Evolutionary conservation across 2,797 vertebrate species (phyloP), one percentile per base, ranked within the genome.

Genomic region (Fringilla coelebs): DNA sequence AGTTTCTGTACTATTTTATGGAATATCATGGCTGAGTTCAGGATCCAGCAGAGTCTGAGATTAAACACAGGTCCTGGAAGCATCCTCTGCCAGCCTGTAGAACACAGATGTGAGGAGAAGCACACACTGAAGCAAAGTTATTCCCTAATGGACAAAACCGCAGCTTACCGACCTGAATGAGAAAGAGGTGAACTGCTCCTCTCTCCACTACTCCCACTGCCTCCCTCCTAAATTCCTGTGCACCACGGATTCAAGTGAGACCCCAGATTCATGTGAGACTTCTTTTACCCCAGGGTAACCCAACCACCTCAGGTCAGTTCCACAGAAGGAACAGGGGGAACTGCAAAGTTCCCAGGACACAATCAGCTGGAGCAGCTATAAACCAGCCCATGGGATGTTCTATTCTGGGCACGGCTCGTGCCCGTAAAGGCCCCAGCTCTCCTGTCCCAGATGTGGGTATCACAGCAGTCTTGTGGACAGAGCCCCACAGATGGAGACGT

Each of bases 391-490:
- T 34, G 57, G 51, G 24, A 76, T 34, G 31, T 51, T 68, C 52
- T 41, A 20, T 20, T 57, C 40, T 4, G 5, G 60, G 18, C 34
- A 80, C 0, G 4, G 31, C n/a, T 68, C 0, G 0, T 46, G 22
- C 51, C 58, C 0, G 0, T 11, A 32, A 38, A 52, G 52, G 73
- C 45, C 34, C 25, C 7, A 51, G 55, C 32, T 57, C 36, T 88
- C 21, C 60, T 77, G 38, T 78, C 52, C 36, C 51, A 48, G 0
- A 3, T 60, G 48, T 14, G 41, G 45, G 20, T 41, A 82, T 36
- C 45, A 41, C 62, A 22, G 32, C 75, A 72, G 18, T 17, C 38
- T 45, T 15, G 7, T 0, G 20, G 13, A 45, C 49, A 70, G 40
- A 77, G 46, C 19, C 2, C 10, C 36, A 70, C 55, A 89, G 81